Conservation (phyloP, 2,113 vertebrate genomes). For the Crotophaga sulcirostris region DNA sequence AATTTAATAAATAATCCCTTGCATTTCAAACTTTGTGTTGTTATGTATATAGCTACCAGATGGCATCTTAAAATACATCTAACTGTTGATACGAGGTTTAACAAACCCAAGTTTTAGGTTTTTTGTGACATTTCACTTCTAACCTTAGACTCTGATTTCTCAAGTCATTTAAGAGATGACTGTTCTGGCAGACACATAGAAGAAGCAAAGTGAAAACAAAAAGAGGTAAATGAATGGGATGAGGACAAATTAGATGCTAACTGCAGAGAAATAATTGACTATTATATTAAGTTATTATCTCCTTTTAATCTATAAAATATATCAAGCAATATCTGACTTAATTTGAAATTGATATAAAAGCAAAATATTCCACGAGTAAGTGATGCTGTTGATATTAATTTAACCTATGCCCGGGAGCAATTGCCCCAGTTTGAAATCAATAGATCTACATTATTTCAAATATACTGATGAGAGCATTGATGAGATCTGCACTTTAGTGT, state of each 20-base stretch:
- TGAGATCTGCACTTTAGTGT: not conserved
- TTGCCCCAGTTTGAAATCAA: not conserved
- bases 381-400: not conserved
- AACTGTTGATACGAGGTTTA: not conserved
- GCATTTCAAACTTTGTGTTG: not conserved
- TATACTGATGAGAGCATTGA: not conserved
- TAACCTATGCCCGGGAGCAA: not conserved
- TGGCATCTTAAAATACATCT: constrained; percentile 39
- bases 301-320: not conserved
- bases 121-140: constrained; percentile 5
- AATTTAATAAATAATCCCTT: constrained; percentile 8
- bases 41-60: constrained; percentile 37
- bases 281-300: not conserved
- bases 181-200: constrained; percentile 9
- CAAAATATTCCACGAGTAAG: not conserved
- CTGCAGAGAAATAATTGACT: not conserved
- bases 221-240: not conserved
- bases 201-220: not conserved
- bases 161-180: not conserved
- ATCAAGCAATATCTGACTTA: not conserved
- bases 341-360: not conserved
- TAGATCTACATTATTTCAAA: not conserved
- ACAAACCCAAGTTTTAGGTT: not conserved
- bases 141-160: constrained; percentile 31
- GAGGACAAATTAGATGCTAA: not conserved